Conservation (phyloP, 2,888 invertebrate species). For the Ochropleura plecta region DNA sequence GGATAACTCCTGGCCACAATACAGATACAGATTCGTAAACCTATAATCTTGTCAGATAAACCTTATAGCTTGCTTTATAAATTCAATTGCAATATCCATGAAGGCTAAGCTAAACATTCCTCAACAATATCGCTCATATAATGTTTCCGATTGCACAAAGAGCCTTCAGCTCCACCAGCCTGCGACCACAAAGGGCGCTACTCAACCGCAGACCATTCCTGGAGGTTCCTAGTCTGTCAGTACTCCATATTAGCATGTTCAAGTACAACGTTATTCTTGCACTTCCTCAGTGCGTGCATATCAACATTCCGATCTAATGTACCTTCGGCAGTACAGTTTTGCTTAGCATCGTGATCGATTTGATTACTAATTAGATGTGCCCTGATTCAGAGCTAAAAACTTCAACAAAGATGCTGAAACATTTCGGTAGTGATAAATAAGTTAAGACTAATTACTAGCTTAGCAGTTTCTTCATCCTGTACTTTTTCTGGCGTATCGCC, state of each 20-base stretch:
- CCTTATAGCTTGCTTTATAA: neutral
- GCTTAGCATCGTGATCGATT: constrained; percentile 24
- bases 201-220: constrained; percentile 44
- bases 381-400: constrained; percentile 22
- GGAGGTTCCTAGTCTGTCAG: constrained; percentile 44
- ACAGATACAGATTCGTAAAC: neutral
- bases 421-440: constrained; percentile 45
- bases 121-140: constrained; percentile 12
- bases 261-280: constrained; percentile 48
- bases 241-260: constrained; percentile 52
- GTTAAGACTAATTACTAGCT: constrained; percentile 42
- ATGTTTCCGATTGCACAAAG: constrained; percentile 39
- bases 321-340: constrained; percentile 43
- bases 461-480: constrained; percentile 27
- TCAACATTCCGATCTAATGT: constrained; percentile 55
- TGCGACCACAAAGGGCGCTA: constrained; percentile 48
- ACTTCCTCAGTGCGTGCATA: constrained; percentile 51
- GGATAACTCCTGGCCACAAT: no score
- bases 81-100: neutral
- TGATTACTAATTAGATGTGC: constrained; percentile 27
- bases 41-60: neutral
- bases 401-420: constrained; percentile 16
- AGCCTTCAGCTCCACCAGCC: constrained; percentile 14
- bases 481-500: constrained; percentile 47
- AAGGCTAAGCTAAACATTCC: neutral